phyloP scores from a whole-genome alignment of 2,797 vertebrate genomes.

The Thaleichthys pacificus region DNA sequence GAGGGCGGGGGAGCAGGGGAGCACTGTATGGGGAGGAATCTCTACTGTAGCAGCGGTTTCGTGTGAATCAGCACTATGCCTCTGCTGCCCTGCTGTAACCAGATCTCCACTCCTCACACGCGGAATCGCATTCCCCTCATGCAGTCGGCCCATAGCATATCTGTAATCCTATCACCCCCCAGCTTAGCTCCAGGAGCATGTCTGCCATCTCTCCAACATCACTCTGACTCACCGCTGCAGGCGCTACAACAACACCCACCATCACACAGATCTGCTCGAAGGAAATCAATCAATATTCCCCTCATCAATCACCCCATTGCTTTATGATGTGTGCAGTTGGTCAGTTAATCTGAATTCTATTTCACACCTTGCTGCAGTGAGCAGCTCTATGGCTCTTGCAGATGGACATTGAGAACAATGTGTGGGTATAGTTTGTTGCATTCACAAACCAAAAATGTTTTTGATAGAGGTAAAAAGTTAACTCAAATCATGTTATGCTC shows the following conservation, averaged over 20 bases:
- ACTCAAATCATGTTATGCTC: neutral
- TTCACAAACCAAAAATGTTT: neutral
- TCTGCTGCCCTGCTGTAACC: conserved; percentile 63
- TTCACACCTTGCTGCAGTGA: neutral
- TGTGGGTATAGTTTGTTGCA: neutral
- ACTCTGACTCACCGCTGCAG: conserved; percentile 22
- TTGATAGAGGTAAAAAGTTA: neutral
- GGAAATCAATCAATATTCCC: neutral
- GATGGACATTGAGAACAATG: neutral
- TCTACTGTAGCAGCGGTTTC: conserved; percentile 21
- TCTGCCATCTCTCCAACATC: conserved; percentile 35
- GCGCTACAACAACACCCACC: neutral
- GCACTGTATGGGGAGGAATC: neutral
- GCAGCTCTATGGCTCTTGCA: neutral
- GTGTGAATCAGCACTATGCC: conserved; percentile 68
- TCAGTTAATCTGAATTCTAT: neutral
- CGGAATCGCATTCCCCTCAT: conserved; percentile 54
- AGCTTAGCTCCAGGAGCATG: conserved; percentile 42
- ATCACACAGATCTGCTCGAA: neutral
- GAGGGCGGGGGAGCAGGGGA: neutral
- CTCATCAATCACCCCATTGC: neutral
- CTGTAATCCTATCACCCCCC: conserved; percentile 55
- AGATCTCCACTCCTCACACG: conserved; percentile 56
- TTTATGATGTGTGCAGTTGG: neutral
- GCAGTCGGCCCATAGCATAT: conserved; percentile 41